Conservation (phyloP, 2,888 invertebrate species). For the Oscheius sp. region DNA sequence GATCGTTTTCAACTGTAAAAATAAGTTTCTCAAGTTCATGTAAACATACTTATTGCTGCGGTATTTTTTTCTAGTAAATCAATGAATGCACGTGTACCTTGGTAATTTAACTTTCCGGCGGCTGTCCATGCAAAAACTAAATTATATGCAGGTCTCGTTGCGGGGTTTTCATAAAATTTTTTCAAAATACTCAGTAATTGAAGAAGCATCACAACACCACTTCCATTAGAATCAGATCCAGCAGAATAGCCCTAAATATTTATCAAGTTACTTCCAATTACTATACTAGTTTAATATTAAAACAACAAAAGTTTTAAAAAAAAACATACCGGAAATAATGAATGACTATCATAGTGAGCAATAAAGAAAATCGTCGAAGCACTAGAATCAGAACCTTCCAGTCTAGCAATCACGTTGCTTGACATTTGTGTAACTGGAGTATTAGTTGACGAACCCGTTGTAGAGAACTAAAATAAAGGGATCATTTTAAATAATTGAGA, state of each 20-base stretch:
- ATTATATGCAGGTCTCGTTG: constrained; percentile 61
- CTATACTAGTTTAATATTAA: too few species aligned
- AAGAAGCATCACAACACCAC: constrained; percentile 86
- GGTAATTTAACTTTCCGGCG: constrained; percentile 90
- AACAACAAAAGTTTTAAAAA: not conserved
- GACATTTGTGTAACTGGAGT: constrained; percentile 20
- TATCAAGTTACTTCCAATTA: not conserved
- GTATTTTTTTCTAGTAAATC: constrained; percentile 84
- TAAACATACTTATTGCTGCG: constrained; percentile 28
- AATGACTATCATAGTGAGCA: constrained; percentile 91
- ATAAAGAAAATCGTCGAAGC: constrained; percentile 88
- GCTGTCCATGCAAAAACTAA: constrained; percentile 85
- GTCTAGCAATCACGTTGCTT: constrained; percentile 34
- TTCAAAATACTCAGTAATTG: constrained; percentile 85
- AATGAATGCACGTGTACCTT: constrained; percentile 93
- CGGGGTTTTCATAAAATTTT: constrained; percentile 59
- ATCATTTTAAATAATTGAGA: too few species aligned
- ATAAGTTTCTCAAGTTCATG: not conserved
- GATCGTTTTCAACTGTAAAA: constrained; percentile 36
- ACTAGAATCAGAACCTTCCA: constrained; percentile 58
- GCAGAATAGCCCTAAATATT: constrained; percentile 81
- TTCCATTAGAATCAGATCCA: constrained; percentile 91
- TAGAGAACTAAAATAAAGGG: constrained; percentile 27
- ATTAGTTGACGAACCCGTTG: constrained; percentile 9
- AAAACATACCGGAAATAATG: constrained; percentile 85